Evolutionary conservation across 2,113 vertebrate species (phyloP), one percentile per base, ranked within the genome.

Genomic region (Meles meles): DNA sequence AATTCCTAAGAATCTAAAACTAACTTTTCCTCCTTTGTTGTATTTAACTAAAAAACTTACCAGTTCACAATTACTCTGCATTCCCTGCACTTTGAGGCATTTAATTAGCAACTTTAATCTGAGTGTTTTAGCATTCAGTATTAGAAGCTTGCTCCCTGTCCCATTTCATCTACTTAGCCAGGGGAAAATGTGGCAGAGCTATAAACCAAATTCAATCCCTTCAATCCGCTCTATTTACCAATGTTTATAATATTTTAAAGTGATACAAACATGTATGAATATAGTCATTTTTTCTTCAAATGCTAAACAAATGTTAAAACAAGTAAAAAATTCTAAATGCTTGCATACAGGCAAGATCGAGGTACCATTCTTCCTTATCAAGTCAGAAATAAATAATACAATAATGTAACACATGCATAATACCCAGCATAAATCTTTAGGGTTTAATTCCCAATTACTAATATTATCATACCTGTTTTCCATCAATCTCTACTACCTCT

Each of bases 401-500:
- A 89, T 49, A 93, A 96, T 3, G 37, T 29, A 89, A 81, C 8
- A 34, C 39, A 34, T 89, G 49, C 13, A 57, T 31, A 90, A 63
- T 17, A 94, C 59, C 29, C n/a, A 92, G 44, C 76, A 93, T 57
- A 77, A 34, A 79, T 74, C 87, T 90, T 93, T 79, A 76, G 1
- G 82, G 44, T 55, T 81, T 76, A 98, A 96, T 44, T 49, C 63
- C 76, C 90, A 79, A 13, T 76, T 23, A 93, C 44, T 14, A 93
- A 97, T 2, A 69, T 5, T 44, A 2, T 93, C 97, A 98, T 98
- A 99, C 99, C 99, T 99, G 98, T 97, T 98, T 99, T 82, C 99
- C 99, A 81, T 99, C 99, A 98, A 99, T 97, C 98, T 99, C 99
- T 47, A 99, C 99, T 67, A 99, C 99, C 98, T 99, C 99, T 95